phyloP scores from a whole-genome alignment of 2,888 invertebrate species.

The Eucera pruinosa region DNA sequence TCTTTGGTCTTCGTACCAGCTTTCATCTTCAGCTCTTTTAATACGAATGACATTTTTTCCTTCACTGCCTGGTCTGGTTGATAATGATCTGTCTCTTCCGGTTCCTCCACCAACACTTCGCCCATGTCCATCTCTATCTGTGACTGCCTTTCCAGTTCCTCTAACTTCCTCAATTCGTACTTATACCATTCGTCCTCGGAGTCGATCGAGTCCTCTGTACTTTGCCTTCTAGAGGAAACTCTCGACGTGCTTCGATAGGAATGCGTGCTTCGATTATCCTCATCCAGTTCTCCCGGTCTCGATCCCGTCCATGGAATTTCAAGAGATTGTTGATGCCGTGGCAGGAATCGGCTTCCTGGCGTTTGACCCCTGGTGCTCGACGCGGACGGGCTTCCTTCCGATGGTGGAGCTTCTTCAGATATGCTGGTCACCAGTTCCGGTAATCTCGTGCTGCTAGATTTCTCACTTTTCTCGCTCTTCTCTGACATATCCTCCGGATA shows the following conservation, averaged over 20 bases:
- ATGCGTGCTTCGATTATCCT: slow-evolving; percentile 94
- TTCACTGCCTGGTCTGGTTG: slow-evolving; percentile 90
- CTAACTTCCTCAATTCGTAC: slow-evolving; percentile 93
- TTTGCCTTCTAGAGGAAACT: slow-evolving; percentile 94
- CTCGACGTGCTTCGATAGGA: slow-evolving; percentile 94
- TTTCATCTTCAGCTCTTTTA: slow-evolving; percentile 90
- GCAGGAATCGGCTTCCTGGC: slow-evolving; percentile 86
- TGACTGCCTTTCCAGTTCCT: slow-evolving; percentile 92
- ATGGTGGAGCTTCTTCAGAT: slow-evolving; percentile 86
- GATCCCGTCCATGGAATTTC: slow-evolving; percentile 90
- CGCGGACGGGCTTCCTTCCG: slow-evolving; percentile 89
- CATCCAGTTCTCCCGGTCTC: slow-evolving; percentile 88
- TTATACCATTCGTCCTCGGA: slow-evolving; percentile 97
- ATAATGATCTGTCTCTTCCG: slow-evolving; percentile 86
- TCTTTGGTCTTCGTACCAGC: slow-evolving; percentile 83
- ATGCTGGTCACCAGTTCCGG: slow-evolving; percentile 81
- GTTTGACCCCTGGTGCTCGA: slow-evolving; percentile 86
- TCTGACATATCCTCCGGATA: slow-evolving; percentile 75
- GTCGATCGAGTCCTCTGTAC: slow-evolving; percentile 96
- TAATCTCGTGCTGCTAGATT: slow-evolving; percentile 73
- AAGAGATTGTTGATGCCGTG: slow-evolving; percentile 90
- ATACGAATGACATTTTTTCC: slow-evolving; percentile 92
- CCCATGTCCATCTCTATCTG: slow-evolving; percentile 88
- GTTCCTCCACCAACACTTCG: slow-evolving; percentile 87
- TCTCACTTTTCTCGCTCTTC: slow-evolving; percentile 78